phyloP scores from a whole-genome alignment of 2,888 invertebrate genomes.

The Eristalis pertinax region DNA sequence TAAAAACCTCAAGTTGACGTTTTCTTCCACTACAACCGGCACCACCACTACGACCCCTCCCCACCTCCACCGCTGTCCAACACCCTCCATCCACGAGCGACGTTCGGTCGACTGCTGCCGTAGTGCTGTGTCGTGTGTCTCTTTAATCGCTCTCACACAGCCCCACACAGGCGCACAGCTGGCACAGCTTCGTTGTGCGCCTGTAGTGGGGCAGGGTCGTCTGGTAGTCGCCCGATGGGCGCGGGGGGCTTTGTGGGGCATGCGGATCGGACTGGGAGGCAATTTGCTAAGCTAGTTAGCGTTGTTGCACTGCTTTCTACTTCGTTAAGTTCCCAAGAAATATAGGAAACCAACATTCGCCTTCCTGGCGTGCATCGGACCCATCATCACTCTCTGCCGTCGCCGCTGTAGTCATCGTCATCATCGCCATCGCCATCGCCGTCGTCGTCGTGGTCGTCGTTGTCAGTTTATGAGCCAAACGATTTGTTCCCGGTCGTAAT shows the following conservation, averaged over 20 bases:
- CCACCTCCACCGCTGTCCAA: background rate
- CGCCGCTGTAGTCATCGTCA: conserved; percentile 9
- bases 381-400: conserved; percentile 52
- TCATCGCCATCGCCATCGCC: conserved; percentile 18
- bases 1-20: conserved; percentile 63
- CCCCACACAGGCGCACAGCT: background rate
- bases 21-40: conserved; percentile 7
- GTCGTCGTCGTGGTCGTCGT: conserved; percentile 20
- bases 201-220: background rate
- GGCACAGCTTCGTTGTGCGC: background rate
- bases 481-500: conserved; percentile 66
- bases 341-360: conserved; percentile 61
- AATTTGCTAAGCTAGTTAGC: conserved; percentile 61
- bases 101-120: conserved; percentile 1
- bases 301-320: conserved; percentile 63
- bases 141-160: conserved; percentile 40
- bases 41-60: background rate
- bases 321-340: conserved; percentile 60
- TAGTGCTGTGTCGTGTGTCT: conserved; percentile 44
- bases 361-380: conserved; percentile 61
- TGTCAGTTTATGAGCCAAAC: conserved; percentile 54
- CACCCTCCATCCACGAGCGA: background rate
- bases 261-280: background rate
- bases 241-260: background rate
- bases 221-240: background rate